phyloP scores from a whole-genome alignment of 2,113 vertebrate species.

The Platysternon megacephalum region DNA sequence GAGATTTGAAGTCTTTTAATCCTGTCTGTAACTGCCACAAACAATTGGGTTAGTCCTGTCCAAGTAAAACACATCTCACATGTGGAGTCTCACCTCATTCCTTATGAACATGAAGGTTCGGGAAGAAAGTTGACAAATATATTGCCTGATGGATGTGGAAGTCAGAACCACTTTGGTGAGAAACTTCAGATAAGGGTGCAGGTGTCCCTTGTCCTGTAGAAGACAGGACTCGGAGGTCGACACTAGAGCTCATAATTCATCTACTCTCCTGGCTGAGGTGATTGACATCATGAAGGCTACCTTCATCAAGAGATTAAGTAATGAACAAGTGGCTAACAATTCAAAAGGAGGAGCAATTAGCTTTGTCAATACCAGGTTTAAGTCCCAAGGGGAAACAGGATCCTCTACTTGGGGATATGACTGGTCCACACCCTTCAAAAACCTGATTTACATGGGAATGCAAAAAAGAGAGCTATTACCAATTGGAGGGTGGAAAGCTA shows the following conservation, averaged over 20 bases:
- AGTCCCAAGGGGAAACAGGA: too few species aligned
- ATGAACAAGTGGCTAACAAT: too few species aligned
- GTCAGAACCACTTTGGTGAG: background rate
- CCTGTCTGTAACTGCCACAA: background rate
- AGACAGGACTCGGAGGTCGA: too few species aligned
- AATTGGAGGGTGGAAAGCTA: background rate
- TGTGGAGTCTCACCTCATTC: background rate
- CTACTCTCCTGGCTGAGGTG: background rate
- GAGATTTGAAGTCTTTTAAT: background rate
- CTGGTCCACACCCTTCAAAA: too few species aligned
- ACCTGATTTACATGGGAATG: too few species aligned
- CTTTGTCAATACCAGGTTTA: too few species aligned
- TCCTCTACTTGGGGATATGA: too few species aligned
- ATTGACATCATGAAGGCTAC: background rate
- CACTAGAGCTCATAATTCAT: background rate
- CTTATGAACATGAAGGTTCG: background rate
- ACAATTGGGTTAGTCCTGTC: too few species aligned
- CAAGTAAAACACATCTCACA: too few species aligned
- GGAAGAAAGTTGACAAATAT: background rate
- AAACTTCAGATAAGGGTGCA: background rate
- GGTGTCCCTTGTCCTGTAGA: background rate
- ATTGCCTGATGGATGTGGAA: background rate
- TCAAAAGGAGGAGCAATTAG: too few species aligned
- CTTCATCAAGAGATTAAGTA: too few species aligned
- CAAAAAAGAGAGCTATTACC: background rate